Evolutionary conservation across 2,113 vertebrate genomes (phyloP), one percentile per base, ranked within the genome.

Genomic region (Caracal caracal): DNA sequence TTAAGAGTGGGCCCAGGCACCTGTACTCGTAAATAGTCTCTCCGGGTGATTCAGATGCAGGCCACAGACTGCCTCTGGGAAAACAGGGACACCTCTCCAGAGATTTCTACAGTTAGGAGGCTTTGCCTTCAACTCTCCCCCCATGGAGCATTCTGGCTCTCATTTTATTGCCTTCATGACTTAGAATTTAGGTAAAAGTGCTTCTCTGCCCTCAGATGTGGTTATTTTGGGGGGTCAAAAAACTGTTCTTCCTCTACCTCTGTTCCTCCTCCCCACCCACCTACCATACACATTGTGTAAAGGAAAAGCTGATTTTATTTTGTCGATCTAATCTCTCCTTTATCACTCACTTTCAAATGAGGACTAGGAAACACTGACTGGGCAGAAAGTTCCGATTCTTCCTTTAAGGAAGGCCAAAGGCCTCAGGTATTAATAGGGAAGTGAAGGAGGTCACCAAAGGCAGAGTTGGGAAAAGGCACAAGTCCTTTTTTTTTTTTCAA

Each of bases 341-440:
- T 88, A 84, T 71, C 95, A 47, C 53, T 78, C 6, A 63, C 73
- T 91, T 93, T 85, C 78, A 96, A 68, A 88, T 49, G 16, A 90
- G 47, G 26, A 24, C 49, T 65, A 76, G 82, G 80, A 93, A 88
- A 85, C 70, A 35, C 79, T 93, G 78, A 86, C 71, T 68, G 10
- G 20, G 37, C 75, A 87, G 51, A 40, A 90, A 70, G 76, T 56
- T 94, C 61, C 85, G 80, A 65, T 12, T 19, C 49, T 80, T 90
- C 26, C 26, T 16, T 37, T 43, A n/a, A 68, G 63, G 47, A 40
- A 75, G 75, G 53, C 49, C 30, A 59, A 49, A 70, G 51, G 51
- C 19, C 63, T 89, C 16, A 6, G 40, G 53, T 49, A 66, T 56
- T 35, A 83, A 70, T 24, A 68, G 85, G 61, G 84, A 37, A 66